A percentile compares a stretch with the other conserved stretches of the same genome.
Evolutionary conservation across 2,797 vertebrate genomes (phyloP).

Genomic region (Bufotes viridis): DNA sequence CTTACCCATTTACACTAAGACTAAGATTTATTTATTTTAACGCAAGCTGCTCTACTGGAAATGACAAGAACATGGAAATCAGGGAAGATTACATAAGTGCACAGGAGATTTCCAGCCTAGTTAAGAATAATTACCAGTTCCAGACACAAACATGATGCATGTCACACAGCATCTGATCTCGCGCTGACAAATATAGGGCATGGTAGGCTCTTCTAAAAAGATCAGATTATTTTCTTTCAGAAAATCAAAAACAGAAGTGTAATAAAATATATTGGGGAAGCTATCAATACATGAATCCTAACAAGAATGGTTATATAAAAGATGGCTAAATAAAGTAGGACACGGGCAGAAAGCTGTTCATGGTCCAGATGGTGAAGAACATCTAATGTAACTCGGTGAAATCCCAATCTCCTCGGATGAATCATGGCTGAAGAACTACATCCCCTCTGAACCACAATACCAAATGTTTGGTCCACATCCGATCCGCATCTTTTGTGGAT

Average conservation of each 20-base stretch:
- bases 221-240: neutral
- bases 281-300: conserved; percentile 6
- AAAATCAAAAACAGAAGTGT: neutral
- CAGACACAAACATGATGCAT: conserved; percentile 26
- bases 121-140: conserved; percentile 33
- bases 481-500: too few species aligned
- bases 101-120: conserved; percentile 19
- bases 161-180: conserved; percentile 15
- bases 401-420: neutral
- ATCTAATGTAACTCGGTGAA: neutral
- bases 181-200: neutral
- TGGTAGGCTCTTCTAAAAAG: neutral
- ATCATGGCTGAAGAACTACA: neutral
- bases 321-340: neutral
- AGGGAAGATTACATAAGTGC: conserved; percentile 28
- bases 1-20: conserved; percentile 34
- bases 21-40: conserved; percentile 43
- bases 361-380: conserved; percentile 1
- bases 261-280: neutral
- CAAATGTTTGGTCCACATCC: too few species aligned
- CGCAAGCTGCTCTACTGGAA: conserved; percentile 31
- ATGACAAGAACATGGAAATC: conserved; percentile 48
- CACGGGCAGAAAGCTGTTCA: neutral
- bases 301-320: neutral
- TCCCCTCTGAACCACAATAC: neutral